Base-by-base conservation (phyloP, 2,888 invertebrate genomes). In the Portevinia maculata region DNA sequence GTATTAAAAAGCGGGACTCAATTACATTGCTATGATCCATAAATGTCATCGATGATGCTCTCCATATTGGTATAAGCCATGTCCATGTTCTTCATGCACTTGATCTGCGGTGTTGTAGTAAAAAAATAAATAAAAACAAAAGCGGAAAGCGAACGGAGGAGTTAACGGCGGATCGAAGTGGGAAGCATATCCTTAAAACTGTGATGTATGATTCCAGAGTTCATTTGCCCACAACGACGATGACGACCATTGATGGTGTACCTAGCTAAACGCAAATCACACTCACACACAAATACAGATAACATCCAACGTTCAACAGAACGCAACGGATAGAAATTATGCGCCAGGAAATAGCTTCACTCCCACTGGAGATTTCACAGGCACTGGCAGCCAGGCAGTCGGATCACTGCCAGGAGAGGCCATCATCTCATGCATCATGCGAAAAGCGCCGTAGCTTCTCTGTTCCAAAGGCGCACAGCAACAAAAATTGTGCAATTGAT, bases 11-110 rank as follows among this genome's bases (percentile, higher is more conserved):
- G 52, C 64, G 57, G 62, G 69, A 69, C 65, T 70, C 79, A 69
- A 84, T 81, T 84, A 85, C 84, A 88, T 88, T 88, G 88, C 89
- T 90, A 90, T 90, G 89, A 90, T 90, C 89, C 90, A 89, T 89
- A 90, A 90, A 90, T 89, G 89, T 90, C 89, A 89, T 86, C 87
- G 88, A 85, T 76, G 78, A 76, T 73, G 76, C 76, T 69, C 67
- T 65, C 62, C 65, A 79, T 70, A 60, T 74, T 48, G 59, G 74
- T 30, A 46, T 41, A 30, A 17, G 11, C 19, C 52, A 52, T 37
- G 50, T 44, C 41, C 59, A 62, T 53, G 19, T 50, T n/a, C 37
- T 9, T 34, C 50, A 28, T 78, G 55, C 83, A 83, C 83, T 83
- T 83, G 83, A 83, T 83, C 71, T 71, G 62, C 50, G 37, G 39